Conservation (phyloP, 2,888 invertebrate genomes). For the Hyposoter dolosus region DNA sequence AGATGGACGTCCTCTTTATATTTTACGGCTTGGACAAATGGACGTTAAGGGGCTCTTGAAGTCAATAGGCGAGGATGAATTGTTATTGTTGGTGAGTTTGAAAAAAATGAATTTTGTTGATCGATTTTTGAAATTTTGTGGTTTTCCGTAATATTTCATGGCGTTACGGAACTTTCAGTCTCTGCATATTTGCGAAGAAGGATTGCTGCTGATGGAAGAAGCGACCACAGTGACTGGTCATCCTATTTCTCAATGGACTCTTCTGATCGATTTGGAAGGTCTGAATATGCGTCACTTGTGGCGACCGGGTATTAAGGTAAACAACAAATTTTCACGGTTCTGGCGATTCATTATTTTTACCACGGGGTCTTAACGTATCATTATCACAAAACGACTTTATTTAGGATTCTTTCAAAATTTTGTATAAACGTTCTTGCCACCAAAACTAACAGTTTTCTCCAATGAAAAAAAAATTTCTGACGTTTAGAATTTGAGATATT, state of each 20-base stretch:
- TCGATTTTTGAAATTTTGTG: background rate
- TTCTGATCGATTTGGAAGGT: constrained; percentile 96
- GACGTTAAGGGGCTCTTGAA: constrained; percentile 98
- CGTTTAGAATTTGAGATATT: too few relatives aligned
- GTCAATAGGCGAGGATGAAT: constrained; percentile 95
- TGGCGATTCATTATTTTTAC: background rate
- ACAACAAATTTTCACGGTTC: background rate
- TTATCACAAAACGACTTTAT: too few relatives aligned
- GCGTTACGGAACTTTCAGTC: constrained; percentile 86
- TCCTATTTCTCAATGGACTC: constrained; percentile 95
- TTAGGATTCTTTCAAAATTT: too few relatives aligned
- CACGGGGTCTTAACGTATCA: background rate
- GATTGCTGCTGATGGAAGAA: constrained; percentile 93
- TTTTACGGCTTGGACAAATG: constrained; percentile 96
- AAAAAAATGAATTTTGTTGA: background rate
- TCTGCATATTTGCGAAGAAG: constrained; percentile 96
- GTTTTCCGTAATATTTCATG: background rate
- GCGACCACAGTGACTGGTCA: constrained; percentile 92
- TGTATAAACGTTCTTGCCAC: too few relatives aligned
- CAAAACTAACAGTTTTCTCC: too few relatives aligned
- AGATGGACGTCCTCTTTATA: constrained; percentile 96
- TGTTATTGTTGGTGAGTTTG: constrained; percentile 91
- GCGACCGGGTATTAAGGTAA: constrained; percentile 94
- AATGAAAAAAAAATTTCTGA: too few relatives aligned
- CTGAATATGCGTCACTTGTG: constrained; percentile 98